Evolutionary conservation across 64 coral and sea anemone species (phyloP).

Genomic region (Trachythela sp.): DNA sequence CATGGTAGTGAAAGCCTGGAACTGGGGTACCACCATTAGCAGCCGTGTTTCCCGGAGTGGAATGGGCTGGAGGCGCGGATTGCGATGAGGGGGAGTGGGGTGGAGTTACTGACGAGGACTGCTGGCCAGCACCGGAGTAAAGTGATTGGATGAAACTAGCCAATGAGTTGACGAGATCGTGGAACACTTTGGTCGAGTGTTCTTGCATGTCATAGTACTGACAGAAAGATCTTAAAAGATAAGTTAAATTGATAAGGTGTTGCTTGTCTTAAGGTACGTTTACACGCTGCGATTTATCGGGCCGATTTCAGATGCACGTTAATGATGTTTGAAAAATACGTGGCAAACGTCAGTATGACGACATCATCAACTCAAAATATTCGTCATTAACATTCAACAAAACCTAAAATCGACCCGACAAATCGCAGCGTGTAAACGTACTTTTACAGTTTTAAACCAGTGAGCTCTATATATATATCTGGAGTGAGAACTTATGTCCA

Average conservation of each 20-base stretch:
- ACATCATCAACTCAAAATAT: no score
- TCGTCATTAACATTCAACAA: no score
- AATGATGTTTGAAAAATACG: no score
- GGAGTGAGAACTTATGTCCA: no score
- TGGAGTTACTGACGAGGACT: constrained; percentile 1
- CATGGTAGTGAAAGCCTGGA: constrained; percentile 83
- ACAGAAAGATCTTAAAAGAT: constrained; percentile 70
- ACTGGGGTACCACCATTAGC: constrained; percentile 78
- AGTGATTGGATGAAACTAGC: constrained; percentile 82
- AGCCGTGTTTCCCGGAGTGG: constrained; percentile 61
- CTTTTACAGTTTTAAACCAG: no score
- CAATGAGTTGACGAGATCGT: constrained; percentile 90
- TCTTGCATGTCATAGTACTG: constrained; percentile 99
- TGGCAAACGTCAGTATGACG: no score
- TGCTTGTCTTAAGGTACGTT: no score
- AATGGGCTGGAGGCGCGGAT: constrained; percentile 47
- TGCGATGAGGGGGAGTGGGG: constrained; percentile 75
- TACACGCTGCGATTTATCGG: no score
- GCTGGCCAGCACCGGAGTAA: constrained; percentile 59
- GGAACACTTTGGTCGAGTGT: constrained; percentile 93
- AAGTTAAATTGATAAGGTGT: background rate
- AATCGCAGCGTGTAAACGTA: no score
- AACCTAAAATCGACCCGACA: no score
- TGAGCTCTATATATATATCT: no score
- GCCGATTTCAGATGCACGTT: no score